Base-by-base conservation (phyloP, 1,140 invertebrate species). In the Brachionus rubens region DNA sequence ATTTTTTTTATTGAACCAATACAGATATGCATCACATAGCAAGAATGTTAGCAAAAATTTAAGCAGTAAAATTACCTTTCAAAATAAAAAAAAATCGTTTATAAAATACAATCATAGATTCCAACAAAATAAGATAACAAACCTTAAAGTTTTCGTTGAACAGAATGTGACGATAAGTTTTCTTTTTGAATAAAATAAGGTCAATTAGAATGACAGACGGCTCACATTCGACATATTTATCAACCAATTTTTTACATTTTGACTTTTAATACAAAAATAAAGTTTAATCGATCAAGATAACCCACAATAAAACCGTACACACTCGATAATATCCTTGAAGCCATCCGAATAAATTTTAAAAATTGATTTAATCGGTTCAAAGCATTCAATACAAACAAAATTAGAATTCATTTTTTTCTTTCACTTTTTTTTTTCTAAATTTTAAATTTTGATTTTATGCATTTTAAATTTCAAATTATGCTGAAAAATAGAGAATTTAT, bases 1-100 rank as follows among this genome's bases (percentile, higher is more conserved):
- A 72, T 72, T 72, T 50, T 72, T 72, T 36, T 40, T 54, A 36
- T 72, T 36, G 50, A 72, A 72, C 68, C 68, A 72, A 33, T 21
- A 50, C n/a, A 72, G 19, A 50, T 72, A 72, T n/a, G 68, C 68
- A 26, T 72, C 68, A 30, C 68, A 72, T 12, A 72, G 46, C n/a
- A 72, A 24, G 41, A 72, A 72, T 0, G 50, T 48, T 9, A 72
- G 28, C 26, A 72, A 40, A 24, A 72, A 48, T 28, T 72, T 72
- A 10, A 36, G 1, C 46, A 72, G 36, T 30, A 48, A 26, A 7
- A 28, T 14, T 56, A 33, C 26, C 10, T 33, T 14, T 56, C 30
- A 0, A 14, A 26, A 12, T 7, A 0, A 10, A 52, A 4, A 70
- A 28, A 47, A 28, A 40, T n/a, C 5, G 3, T 70, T 12, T 36